Evolutionary conservation across 2,888 invertebrate genomes (phyloP), one percentile per base, ranked within the genome.

Genomic region (Drosophila kanekoi): DNA sequence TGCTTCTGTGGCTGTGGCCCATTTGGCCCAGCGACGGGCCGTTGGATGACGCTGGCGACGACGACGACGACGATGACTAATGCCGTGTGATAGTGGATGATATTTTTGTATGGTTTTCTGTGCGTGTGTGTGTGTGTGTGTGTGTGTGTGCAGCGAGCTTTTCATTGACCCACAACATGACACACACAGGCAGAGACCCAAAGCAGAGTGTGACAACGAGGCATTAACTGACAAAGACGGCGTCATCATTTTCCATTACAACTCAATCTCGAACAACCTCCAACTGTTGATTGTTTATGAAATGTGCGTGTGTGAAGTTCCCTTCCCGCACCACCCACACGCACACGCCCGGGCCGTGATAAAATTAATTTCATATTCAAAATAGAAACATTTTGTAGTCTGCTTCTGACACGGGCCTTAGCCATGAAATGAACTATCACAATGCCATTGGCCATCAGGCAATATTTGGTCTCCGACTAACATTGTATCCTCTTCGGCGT

Each of bases 21-120:
- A 53, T 33, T 53, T 43, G 68, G 43, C 37, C 20, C 20, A 14
- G 37, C 38, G 56, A 49, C 47, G 43, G 43, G 5, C 13, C 28
- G 43, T 23, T 45, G 48, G 11, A 49, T 69, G 65, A 63, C 52
- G 40, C 52, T 52, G 52, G 33, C 41, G 51, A 52, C 35, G 45
- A 16, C 23, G 52, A 63, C 41, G 48, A 43, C 13, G 72, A 28
- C 37, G 67, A 68, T 71, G 70, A 75, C 76, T 71, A 71, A 71
- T 71, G 44, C 47, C 28, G 18, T 37, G 28, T 40, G 70, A 45
- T 59, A 58, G 76, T 54, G 13, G 14, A 45, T 44, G 32, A 58
- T 58, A 68, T 53, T 73, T 47, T 33, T 71, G 28, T 57, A 48
- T 13, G 4, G 38, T 9, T 28, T 4, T 9, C n/a, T 18, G 11